A percentile compares a stretch with the other conserved stretches of the same genome.
Evolutionary conservation across 2,888 invertebrate genomes (phyloP).

Genomic region (Spialia ferax): DNA sequence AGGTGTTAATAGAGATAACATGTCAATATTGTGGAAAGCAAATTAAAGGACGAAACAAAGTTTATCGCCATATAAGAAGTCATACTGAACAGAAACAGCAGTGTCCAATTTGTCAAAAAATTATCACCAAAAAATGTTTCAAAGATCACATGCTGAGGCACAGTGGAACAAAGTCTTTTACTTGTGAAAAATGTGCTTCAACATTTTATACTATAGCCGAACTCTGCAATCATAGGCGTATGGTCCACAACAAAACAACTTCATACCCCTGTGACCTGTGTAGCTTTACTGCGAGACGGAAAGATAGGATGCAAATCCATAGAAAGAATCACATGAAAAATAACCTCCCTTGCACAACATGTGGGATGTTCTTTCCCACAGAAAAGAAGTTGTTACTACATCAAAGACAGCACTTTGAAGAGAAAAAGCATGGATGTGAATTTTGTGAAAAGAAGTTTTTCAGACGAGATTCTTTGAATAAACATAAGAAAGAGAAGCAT

Average conservation of each 20-base stretch:
- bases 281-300: conserved; percentile 56
- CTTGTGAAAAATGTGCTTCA: conserved; percentile 70
- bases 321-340: conserved; percentile 57
- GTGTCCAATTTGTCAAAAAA: conserved; percentile 62
- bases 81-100: conserved; percentile 54
- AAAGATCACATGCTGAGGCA: conserved; percentile 66
- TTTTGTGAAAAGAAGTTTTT: conserved; percentile 63
- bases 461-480: conserved; percentile 53
- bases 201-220: conserved; percentile 67
- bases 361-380: conserved; percentile 66
- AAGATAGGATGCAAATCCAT: conserved; percentile 57
- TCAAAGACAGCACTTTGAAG: conserved; percentile 61
- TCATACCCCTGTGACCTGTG: conserved; percentile 64
- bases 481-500: conserved; percentile 52
- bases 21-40: conserved; percentile 72
- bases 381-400: conserved; percentile 60
- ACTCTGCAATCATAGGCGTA: conserved; percentile 64
- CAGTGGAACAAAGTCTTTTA: conserved; percentile 60
- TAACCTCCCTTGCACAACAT: conserved; percentile 62
- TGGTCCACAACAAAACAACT: conserved; percentile 56
- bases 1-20: conserved; percentile 58
- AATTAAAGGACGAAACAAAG: conserved; percentile 59
- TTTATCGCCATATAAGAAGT: conserved; percentile 61
- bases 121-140: conserved; percentile 55
- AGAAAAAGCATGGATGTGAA: conserved; percentile 62